Conservation (phyloP, 2,113 vertebrate species). For the Apus apus region DNA sequence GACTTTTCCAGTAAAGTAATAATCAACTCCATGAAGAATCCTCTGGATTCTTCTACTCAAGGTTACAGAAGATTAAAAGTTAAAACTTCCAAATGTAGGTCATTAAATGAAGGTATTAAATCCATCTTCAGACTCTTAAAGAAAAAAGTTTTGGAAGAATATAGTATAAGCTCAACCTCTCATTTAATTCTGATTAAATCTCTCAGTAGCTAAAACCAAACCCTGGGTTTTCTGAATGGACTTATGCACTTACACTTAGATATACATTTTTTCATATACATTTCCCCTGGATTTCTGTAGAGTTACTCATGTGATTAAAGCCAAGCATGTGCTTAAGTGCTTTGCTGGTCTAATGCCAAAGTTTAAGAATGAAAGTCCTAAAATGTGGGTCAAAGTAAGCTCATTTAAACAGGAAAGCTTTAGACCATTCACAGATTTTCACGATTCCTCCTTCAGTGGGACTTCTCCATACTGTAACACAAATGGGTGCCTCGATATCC, state of each 20-base stretch:
- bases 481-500: neutral
- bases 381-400: neutral
- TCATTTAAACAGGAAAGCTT: neutral
- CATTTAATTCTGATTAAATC: slow-evolving; percentile 15
- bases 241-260: neutral
- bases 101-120: slow-evolving; percentile 7
- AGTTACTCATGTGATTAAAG: neutral
- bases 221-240: neutral
- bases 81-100: neutral
- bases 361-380: neutral
- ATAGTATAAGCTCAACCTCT: neutral
- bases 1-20: neutral
- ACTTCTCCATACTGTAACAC: neutral
- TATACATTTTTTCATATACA: neutral
- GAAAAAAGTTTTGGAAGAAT: neutral
- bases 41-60: neutral
- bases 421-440: neutral
- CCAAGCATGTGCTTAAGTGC: neutral
- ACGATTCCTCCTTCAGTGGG: neutral
- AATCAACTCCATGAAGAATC: neutral
- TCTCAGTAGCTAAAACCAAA: neutral
- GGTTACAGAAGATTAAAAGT: neutral
- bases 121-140: neutral
- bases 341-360: neutral
- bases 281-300: neutral